A percentile compares a stretch with the other conserved stretches of the same genome.
phyloP scores from a whole-genome alignment of 2,888 invertebrate species.

The Phyllotreta cruciferae region DNA sequence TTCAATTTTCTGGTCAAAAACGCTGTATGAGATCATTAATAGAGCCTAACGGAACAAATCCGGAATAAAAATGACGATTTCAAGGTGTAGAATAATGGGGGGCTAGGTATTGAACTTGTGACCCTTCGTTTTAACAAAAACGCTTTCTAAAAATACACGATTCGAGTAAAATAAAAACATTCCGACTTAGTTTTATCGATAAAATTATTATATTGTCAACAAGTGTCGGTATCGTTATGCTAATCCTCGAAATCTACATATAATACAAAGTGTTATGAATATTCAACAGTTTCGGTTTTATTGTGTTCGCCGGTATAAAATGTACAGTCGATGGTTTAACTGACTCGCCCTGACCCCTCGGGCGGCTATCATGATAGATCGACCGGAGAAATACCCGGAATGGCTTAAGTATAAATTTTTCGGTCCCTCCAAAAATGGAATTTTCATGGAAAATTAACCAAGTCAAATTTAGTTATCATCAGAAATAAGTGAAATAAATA shows the following conservation, averaged over 20 bases:
- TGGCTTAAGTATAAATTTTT: no score
- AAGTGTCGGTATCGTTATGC: slow-evolving; percentile 53
- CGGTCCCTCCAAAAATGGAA: no score
- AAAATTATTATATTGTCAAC: slow-evolving; percentile 50
- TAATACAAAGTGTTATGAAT: slow-evolving; percentile 55
- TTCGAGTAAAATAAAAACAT: slow-evolving; percentile 19
- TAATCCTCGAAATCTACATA: slow-evolving; percentile 55
- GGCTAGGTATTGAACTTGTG: no score
- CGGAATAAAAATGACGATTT: no score
- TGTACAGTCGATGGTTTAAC: slow-evolving; percentile 42
- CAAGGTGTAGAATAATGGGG: no score
- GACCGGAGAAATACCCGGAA: not conserved
- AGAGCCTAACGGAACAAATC: no score
- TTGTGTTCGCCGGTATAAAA: slow-evolving; percentile 44
- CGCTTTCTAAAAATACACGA: not conserved
- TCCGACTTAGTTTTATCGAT: slow-evolving; percentile 34
- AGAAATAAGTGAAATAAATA: no score
- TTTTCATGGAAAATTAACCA: no score
- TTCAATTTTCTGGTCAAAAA: no score
- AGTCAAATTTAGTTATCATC: no score
- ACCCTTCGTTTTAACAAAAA: not conserved
- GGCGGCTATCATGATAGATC: slow-evolving; percentile 18
- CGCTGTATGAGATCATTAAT: no score
- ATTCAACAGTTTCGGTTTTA: slow-evolving; percentile 51
- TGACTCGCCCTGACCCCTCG: slow-evolving; percentile 55